These are phyloP conservation scores for Pemphigus obesinymphae DNA, from an alignment of 1,140 invertebrate species.

Conservation along the genomic window DNA sequence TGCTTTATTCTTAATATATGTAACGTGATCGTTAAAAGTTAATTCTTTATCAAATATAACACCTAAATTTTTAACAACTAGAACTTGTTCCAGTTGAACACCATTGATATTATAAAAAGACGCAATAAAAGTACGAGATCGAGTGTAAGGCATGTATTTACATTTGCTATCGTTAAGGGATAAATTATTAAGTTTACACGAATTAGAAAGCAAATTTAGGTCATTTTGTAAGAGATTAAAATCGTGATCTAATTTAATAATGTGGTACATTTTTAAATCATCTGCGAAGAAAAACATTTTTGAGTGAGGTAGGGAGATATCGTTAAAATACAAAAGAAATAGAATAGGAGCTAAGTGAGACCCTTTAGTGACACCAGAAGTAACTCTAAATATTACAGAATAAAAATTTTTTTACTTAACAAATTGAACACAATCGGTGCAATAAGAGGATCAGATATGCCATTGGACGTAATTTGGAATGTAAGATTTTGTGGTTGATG, in stretches of 20 bases:
- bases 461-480: neutral
- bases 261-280: neutral
- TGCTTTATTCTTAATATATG: neutral
- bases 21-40: neutral
- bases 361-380: neutral
- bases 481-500: neutral
- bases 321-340: neutral
- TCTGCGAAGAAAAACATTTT: neutral
- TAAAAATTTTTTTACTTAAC: neutral
- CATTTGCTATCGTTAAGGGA: neutral
- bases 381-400: neutral
- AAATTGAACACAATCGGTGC: neutral
- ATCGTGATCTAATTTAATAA: neutral
- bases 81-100: neutral
- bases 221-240: neutral
- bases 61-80: neutral
- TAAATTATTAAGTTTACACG: neutral
- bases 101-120: neutral
- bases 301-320: neutral
- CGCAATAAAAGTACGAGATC: too few relatives aligned
- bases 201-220: neutral
- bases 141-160: neutral
- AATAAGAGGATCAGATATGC: neutral
- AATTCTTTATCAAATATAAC: neutral
- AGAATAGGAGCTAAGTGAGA: neutral